Base-by-base conservation (phyloP, 2,888 invertebrate species). In the Drosophila tanythrix region DNA sequence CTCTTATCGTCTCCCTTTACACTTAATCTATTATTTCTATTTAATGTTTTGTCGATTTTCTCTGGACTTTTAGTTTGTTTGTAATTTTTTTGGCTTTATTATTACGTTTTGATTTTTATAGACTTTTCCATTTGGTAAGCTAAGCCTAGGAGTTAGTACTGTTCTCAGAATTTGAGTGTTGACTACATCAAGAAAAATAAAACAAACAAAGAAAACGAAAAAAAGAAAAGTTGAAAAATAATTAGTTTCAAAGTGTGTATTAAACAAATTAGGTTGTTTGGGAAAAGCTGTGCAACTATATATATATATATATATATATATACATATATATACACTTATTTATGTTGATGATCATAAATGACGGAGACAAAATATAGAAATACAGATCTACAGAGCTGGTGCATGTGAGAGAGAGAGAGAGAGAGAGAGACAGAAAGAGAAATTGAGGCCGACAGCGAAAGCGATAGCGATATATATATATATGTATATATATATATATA, bases 161-260 rank as follows among this genome's bases (percentile, higher is more conserved):
- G 75, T 74, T 87, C 79, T 90, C 91, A 82, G 83, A 83, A 70
- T 82, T 91, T 91, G 88, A 91, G 88, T 90, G 91, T 89, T 90
- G 90, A 89, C 91, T 90, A 78, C 60, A 81, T 70, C 65, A 67
- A 38, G 35, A 53, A 81, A 65, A 57, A 71, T 60, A 70, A 78
- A 73, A 68, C 52, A 69, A 76, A 71, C 57, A 69, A 76, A 80
- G 74, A 75, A 79, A 83, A 79, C 73, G 69, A 76, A 82, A 80
- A 75, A 79, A 78, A 80, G 72, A 76, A 82, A 76, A 79, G 61
- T 74, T 71, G 56, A 67, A 79, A 77, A 84, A 88, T 74, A 74
- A 76, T 83, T 89, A 77, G 77, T 80, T 70, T 52, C 59, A 74
- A 74, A 68, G 63, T 70, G 76, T 68, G 69, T 56, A 70, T 60